These are phyloP conservation scores for Peromyscus melanophrys DNA, from an alignment of 2,797 vertebrate genomes.

Conservation along the genomic window DNA sequence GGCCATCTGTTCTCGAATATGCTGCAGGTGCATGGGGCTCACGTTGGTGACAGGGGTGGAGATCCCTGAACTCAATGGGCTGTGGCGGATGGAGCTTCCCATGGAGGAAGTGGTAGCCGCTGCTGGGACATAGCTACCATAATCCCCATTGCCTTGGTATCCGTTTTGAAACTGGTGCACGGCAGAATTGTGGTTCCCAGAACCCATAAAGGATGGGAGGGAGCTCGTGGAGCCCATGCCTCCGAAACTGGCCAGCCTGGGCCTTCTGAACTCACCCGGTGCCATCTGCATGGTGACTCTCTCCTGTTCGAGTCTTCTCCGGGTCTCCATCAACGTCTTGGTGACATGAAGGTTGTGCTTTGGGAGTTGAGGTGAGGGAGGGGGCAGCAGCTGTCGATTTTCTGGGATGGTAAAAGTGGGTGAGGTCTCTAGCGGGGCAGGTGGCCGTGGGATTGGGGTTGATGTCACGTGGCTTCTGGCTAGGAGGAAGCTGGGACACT, in stretches of 20 bases:
- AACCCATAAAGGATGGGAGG: constrained; percentile 94
- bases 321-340: constrained; percentile 99
- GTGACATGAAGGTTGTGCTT: constrained; percentile 97
- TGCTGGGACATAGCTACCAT: constrained; percentile 89
- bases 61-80: constrained; percentile 97
- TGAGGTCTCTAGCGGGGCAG: constrained; percentile 87
- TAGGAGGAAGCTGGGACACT: constrained; percentile 90
- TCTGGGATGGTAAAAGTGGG: constrained; percentile 90
- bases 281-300: constrained; percentile 93
- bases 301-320: constrained; percentile 96
- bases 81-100: constrained; percentile 97
- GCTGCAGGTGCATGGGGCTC: constrained; percentile 96
- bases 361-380: constrained; percentile 93
- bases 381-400: constrained; percentile 93
- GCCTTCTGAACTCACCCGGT: constrained; percentile 92
- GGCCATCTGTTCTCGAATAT: constrained; percentile 99
- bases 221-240: constrained; percentile 96
- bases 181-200: constrained; percentile 90
- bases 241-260: constrained; percentile 96
- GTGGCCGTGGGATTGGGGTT: constrained; percentile 84
- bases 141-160: constrained; percentile 93
- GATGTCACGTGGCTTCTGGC: constrained; percentile 85
- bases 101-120: constrained; percentile 89
- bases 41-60: constrained; percentile 97
- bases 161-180: constrained; percentile 93